Percentiles rank a stretch among this genome's conserved stretches.
These are phyloP conservation scores for Actinemys pallida DNA, from an alignment of 2,113 vertebrate genomes.

Conservation along the genomic window DNA sequence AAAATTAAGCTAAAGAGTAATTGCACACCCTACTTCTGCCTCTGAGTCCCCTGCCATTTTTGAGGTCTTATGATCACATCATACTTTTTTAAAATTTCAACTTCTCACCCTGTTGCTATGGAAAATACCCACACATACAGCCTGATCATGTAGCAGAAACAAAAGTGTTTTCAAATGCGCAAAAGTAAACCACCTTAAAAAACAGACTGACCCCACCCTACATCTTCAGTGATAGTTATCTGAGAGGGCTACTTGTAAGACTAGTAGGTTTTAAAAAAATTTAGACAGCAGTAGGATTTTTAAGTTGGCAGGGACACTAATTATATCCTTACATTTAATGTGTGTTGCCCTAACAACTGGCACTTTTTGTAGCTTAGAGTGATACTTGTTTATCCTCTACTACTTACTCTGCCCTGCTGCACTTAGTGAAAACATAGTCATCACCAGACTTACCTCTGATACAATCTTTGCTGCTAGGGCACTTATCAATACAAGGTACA, in stretches of 20 bases:
- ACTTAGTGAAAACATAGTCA: background rate
- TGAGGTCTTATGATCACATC: background rate
- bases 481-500: background rate
- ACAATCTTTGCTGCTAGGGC: background rate
- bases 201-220: background rate
- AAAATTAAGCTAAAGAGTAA: background rate
- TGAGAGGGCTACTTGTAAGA: background rate
- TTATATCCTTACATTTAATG: background rate
- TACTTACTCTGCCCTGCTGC: background rate
- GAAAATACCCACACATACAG: background rate
- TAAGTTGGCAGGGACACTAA: background rate
- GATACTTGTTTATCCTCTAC: background rate
- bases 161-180: background rate
- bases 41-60: background rate
- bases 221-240: no score
- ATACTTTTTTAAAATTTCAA: background rate
- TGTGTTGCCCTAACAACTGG: background rate
- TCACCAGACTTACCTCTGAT: background rate
- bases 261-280: background rate
- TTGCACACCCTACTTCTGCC: background rate
- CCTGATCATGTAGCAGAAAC: background rate
- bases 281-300: background rate
- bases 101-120: background rate
- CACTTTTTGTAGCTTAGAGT: background rate
- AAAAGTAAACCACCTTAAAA: background rate